Evolutionary conservation across 2,113 vertebrate species (phyloP).

Genomic region (Diphyllodes magnificus): DNA sequence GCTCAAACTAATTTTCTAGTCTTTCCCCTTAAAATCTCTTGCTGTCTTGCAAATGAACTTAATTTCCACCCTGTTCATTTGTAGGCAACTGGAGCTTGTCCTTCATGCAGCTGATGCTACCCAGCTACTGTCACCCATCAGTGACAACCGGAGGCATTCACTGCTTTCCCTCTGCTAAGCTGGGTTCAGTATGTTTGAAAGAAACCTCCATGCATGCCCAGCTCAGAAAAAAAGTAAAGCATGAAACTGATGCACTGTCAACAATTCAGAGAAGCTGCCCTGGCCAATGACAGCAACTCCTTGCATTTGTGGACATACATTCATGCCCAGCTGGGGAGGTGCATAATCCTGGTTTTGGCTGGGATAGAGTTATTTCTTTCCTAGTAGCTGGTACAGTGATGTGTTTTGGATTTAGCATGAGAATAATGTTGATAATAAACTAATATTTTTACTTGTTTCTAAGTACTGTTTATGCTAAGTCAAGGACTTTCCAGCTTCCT

Average conservation of each 20-base stretch:
- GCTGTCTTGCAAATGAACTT: not conserved
- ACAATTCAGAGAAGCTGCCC: not conserved
- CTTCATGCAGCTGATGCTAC: not conserved
- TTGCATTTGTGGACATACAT: fast-evolving
- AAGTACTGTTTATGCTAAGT: not conserved
- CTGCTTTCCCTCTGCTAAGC: not conserved
- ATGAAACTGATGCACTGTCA: not conserved
- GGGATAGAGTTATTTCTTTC: not conserved
- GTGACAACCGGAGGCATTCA: not conserved
- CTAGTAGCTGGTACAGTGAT: not conserved
- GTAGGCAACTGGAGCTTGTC: not conserved
- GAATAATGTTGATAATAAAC: not conserved
- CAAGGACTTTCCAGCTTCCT: not conserved
- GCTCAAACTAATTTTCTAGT: not conserved
- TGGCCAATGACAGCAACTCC: not conserved
- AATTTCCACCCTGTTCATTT: not conserved
- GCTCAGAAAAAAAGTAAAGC: not conserved
- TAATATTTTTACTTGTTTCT: not conserved
- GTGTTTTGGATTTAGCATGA: not conserved
- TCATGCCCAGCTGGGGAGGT: not conserved
- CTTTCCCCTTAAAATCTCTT: not conserved
- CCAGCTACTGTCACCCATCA: not conserved
- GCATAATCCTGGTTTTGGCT: not conserved
- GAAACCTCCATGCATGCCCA: not conserved
- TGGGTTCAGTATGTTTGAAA: not conserved